phyloP scores from a whole-genome alignment of 2,797 vertebrate genomes.

The Falco cherrug region DNA sequence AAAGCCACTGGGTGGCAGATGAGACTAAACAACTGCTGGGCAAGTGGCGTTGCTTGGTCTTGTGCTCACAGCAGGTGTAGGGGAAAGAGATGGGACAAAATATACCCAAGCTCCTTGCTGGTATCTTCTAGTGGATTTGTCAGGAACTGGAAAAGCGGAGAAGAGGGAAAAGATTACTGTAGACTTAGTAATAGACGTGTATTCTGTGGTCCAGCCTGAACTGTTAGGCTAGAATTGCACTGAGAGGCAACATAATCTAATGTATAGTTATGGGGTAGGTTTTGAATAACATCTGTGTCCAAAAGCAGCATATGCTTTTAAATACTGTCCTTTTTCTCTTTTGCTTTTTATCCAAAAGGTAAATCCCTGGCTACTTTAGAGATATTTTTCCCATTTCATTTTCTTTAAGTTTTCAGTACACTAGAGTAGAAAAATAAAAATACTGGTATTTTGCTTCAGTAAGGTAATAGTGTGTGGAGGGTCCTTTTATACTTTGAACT shows the following conservation, averaged over 20 bases:
- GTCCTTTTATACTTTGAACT: background rate
- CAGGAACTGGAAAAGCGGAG: background rate
- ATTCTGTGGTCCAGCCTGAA: background rate
- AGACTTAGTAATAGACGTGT: background rate
- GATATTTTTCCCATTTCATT: no score
- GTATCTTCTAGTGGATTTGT: background rate
- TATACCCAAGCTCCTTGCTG: background rate
- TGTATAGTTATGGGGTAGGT: fast-evolving
- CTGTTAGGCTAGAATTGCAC: background rate
- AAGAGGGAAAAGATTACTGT: background rate
- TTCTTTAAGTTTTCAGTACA: no score
- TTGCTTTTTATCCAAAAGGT: background rate
- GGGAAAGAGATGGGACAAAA: no score
- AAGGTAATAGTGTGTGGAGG: background rate
- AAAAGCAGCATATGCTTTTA: background rate
- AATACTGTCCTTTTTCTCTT: background rate
- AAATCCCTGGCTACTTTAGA: background rate
- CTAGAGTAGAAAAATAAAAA: no score
- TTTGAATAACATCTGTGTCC: background rate
- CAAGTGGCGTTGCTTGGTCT: background rate
- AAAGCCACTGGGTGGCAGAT: constrained; percentile 26
- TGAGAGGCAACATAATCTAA: background rate
- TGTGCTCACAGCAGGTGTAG: background rate
- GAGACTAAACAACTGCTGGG: background rate
- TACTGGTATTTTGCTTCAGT: background rate